Evolutionary conservation across 1,140 invertebrate species (phyloP), one percentile per base, ranked within the genome.

Genomic region (Trachelipus rathkii): DNA sequence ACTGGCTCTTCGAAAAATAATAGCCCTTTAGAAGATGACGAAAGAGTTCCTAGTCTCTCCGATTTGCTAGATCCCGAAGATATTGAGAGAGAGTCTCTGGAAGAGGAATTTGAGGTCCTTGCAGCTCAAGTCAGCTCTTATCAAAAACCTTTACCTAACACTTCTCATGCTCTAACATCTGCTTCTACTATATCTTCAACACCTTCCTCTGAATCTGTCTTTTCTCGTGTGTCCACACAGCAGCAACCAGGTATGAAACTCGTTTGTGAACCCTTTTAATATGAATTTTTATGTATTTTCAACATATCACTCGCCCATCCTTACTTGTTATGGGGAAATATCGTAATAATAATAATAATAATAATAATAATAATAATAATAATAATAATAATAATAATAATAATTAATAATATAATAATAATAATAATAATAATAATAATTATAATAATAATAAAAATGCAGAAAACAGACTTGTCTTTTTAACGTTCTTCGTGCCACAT

Each of bases 51-150:
- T 50, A 81, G 77, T 21, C 73, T 78, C 24, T 81, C 79, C 43
- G 79, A 81, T 70, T 75, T 81, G 8, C n/a, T 81, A 44, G 77
- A 81, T 46, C 78, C 79, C 67, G 79, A 81, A 9, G 79, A 81
- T 33, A 46, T 78, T 43, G 78, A 81, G 69, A 71, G 77, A 67
- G 79, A 81, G 33, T 78, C 75, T 69, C 69, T 81, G n/a, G 79
- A 81, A 23, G 79, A 81, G 23, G 79, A 81, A 24, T 81, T 81
- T 77, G 79, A 81, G 33, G 72, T 66, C 10, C 73, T 81, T 68
- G 77, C 78, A 72, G 79, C 79, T 66, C 69, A 76, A 44, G 69
- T 66, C 67, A 66, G 70, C 72, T 69, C 77, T 77, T 24, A 74
- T 44, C 19, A 15, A 69, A 60, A 71, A 21, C 46, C 71, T 78